Conservation (phyloP, 2,113 vertebrate genomes). For the Chaetorhynchus papuensis region DNA sequence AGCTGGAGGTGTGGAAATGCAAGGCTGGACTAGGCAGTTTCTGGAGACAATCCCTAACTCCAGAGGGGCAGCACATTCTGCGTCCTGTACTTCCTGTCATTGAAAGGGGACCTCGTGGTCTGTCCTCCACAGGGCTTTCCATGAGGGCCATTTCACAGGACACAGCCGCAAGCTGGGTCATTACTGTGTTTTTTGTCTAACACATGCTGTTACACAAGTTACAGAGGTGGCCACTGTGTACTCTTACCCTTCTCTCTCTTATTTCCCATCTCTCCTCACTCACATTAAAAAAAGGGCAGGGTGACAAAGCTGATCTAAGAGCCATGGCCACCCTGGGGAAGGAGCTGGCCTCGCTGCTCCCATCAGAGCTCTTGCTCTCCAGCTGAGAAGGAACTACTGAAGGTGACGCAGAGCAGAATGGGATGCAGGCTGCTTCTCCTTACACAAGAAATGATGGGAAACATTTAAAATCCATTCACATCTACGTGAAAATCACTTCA, state of each 20-base stretch:
- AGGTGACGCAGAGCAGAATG: background rate
- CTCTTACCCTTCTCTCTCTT: background rate
- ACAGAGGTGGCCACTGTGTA: too few species aligned
- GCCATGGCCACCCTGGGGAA: background rate
- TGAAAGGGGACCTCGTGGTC: background rate
- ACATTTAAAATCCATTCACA: background rate
- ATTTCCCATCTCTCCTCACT: background rate
- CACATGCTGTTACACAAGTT: background rate
- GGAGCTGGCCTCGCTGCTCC: background rate
- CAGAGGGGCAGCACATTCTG: background rate
- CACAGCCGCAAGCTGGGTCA: fast-evolving
- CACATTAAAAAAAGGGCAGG: background rate
- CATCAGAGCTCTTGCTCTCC: background rate
- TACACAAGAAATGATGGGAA: background rate
- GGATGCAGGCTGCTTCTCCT: background rate
- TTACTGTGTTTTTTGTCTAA: background rate
- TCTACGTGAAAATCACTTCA: background rate
- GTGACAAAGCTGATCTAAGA: background rate
- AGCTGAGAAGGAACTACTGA: background rate
- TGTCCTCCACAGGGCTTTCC: background rate
- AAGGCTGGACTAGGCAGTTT: background rate
- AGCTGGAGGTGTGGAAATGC: background rate
- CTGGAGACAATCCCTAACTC: background rate
- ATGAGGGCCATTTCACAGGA: background rate
- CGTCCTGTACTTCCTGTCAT: background rate